phyloP scores from a whole-genome alignment of 64 coral and sea anemone genomes.

The Catalaphyllia jardinei region DNA sequence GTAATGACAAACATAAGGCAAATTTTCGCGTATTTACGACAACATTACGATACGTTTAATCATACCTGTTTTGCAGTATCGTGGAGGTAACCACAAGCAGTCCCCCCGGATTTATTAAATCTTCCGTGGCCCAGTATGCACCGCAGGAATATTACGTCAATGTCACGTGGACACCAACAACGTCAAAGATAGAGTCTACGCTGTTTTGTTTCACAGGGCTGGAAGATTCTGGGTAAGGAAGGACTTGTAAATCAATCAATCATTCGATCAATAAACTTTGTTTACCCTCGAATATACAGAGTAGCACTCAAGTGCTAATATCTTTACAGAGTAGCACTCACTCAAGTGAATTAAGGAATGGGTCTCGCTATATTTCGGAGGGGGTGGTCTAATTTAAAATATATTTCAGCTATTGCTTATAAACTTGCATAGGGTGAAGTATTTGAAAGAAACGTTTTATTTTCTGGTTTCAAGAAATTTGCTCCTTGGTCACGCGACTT shows the following conservation, averaged over 20 bases:
- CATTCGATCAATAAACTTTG: too few relatives aligned
- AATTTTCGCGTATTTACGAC: not conserved
- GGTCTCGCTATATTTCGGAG: too few relatives aligned
- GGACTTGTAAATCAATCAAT: not conserved
- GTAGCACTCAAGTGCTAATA: too few relatives aligned
- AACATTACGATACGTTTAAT: not conserved
- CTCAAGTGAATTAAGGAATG: too few relatives aligned
- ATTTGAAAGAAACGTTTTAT: too few relatives aligned
- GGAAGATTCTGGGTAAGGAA: conserved; percentile 40
- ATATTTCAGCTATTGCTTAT: too few relatives aligned
- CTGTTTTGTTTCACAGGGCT: conserved; percentile 64
- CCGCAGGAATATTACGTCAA: conserved; percentile 66
- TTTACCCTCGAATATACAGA: too few relatives aligned
- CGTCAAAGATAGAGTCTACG: conserved; percentile 34
- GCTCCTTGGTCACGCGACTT: too few relatives aligned
- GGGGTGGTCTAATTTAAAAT: too few relatives aligned
- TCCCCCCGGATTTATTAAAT: conserved; percentile 51
- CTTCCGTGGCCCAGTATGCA: conserved; percentile 36
- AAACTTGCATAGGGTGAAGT: too few relatives aligned
- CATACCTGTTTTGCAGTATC: conserved; percentile 14
- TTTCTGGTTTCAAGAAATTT: too few relatives aligned
- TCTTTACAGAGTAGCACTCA: too few relatives aligned
- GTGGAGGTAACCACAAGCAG: conserved; percentile 56
- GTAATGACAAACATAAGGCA: not conserved
- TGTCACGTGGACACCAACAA: conserved; percentile 56